A percentile compares a stretch with the other conserved stretches of the same genome.
Evolutionary conservation across 2,113 vertebrate species (phyloP).

Genomic region (Osmerus mordax): DNA sequence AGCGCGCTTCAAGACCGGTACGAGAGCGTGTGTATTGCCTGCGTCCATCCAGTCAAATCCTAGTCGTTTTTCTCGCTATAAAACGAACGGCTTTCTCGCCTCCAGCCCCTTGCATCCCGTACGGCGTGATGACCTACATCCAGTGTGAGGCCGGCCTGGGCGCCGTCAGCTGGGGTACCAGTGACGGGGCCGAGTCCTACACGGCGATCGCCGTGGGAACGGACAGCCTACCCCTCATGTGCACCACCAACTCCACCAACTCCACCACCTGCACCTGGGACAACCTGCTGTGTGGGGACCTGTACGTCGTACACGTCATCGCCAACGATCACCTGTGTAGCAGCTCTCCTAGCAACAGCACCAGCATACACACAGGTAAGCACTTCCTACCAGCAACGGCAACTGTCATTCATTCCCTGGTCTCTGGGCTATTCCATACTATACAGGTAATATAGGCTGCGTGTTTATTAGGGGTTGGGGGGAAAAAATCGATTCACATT

Average conservation of each 20-base stretch:
- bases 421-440: too few species aligned
- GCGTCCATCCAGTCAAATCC: too few species aligned
- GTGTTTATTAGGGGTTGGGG: too few species aligned
- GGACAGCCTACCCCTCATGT: conserved; percentile 49
- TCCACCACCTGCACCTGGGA: conserved; percentile 59
- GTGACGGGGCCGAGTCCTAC: conserved; percentile 64
- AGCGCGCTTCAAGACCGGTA: conserved; percentile 62
- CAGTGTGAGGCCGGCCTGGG: conserved; percentile 63
- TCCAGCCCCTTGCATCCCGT: conserved; percentile 68
- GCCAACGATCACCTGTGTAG: conserved; percentile 58
- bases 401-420: background rate
- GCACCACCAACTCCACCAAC: conserved; percentile 53
- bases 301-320: conserved; percentile 54
- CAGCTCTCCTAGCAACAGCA: conserved; percentile 65
- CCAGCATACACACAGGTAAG: conserved; percentile 65
- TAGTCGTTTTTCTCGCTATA: too few species aligned
- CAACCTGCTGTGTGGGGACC: conserved; percentile 68
- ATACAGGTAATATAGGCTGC: too few species aligned
- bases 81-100: background rate
- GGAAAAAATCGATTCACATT: too few species aligned
- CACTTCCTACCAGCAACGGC: background rate
- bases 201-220: conserved; percentile 57
- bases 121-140: conserved; percentile 42
- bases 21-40: background rate
- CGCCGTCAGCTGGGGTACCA: conserved; percentile 61